phyloP scores from a whole-genome alignment of 2,797 vertebrate genomes.

The Sebastolobus altivelis region DNA sequence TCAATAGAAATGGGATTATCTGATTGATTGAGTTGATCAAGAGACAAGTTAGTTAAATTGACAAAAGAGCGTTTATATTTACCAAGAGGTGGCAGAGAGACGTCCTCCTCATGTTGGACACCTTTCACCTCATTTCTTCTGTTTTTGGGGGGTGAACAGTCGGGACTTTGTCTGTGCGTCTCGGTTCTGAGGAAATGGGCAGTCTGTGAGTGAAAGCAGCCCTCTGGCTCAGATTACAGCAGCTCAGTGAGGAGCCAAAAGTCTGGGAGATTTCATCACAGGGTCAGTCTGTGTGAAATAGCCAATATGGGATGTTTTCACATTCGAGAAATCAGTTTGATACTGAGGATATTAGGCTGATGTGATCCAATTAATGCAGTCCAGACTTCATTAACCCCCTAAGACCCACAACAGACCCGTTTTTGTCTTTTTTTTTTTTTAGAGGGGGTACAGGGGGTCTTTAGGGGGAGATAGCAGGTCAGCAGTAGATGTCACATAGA shows the following conservation, averaged over 20 bases:
- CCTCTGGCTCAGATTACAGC: conserved; percentile 58
- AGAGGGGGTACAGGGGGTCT: too few relatives aligned
- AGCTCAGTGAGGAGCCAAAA: neutral
- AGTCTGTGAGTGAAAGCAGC: conserved; percentile 41
- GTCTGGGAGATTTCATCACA: neutral
- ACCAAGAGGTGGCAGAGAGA: conserved; percentile 23
- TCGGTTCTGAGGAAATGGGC: conserved; percentile 58
- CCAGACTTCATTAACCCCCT: neutral
- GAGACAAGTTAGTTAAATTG: neutral
- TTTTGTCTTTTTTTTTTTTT: too few relatives aligned
- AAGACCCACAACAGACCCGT: too few relatives aligned
- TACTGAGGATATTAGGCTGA: neutral
- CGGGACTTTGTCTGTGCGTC: conserved; percentile 38
- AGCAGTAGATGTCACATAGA: too few relatives aligned
- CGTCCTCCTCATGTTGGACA: conserved; percentile 38
- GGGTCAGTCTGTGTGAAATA: neutral
- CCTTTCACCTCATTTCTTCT: conserved; percentile 62
- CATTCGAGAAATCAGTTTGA: neutral
- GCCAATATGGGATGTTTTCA: neutral
- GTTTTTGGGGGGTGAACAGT: conserved; percentile 51
- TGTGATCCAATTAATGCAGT: neutral
- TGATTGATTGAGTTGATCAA: conserved; percentile 50
- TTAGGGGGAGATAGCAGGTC: too few relatives aligned
- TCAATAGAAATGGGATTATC: conserved; percentile 45
- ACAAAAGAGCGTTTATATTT: conserved; percentile 13